Percentiles rank a stretch among this genome's conserved stretches.
Evolutionary conservation across 2,797 vertebrate species (phyloP).

Genomic region (Pelochelys cantorii): DNA sequence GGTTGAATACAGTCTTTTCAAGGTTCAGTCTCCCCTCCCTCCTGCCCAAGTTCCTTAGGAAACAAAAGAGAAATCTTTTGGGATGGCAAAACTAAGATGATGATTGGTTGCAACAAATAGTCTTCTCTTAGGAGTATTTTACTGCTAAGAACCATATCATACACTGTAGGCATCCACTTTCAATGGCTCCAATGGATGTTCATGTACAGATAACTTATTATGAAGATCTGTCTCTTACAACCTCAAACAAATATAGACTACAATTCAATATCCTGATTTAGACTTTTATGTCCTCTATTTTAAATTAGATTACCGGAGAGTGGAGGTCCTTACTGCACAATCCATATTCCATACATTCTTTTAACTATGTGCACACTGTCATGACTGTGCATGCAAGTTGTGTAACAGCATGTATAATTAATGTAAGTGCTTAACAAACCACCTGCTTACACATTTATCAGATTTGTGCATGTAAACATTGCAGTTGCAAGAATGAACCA

Average conservation of each 20-base stretch:
- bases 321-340: background rate
- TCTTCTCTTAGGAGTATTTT: constrained; percentile 13
- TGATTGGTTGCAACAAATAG: constrained; percentile 30
- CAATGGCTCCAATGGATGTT: background rate
- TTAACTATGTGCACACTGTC: rapidly evolving
- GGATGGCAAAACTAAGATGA: constrained; percentile 39
- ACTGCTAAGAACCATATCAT: background rate
- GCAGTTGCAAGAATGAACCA: background rate
- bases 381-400: background rate
- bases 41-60: background rate
- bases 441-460: background rate
- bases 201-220: constrained; percentile 35
- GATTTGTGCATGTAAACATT: background rate
- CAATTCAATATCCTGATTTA: constrained; percentile 24
- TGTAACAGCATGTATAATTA: background rate
- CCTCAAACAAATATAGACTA: background rate
- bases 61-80: constrained; percentile 48
- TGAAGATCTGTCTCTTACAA: background rate
- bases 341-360: background rate
- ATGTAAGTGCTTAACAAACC: background rate
- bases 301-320: background rate
- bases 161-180: background rate
- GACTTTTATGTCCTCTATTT: background rate
- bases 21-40: constrained; percentile 17
- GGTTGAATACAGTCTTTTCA: constrained; percentile 19